These are phyloP conservation scores for Tetranychus truncatus DNA, from an alignment of 2,888 invertebrate species.

Conservation along the genomic window DNA sequence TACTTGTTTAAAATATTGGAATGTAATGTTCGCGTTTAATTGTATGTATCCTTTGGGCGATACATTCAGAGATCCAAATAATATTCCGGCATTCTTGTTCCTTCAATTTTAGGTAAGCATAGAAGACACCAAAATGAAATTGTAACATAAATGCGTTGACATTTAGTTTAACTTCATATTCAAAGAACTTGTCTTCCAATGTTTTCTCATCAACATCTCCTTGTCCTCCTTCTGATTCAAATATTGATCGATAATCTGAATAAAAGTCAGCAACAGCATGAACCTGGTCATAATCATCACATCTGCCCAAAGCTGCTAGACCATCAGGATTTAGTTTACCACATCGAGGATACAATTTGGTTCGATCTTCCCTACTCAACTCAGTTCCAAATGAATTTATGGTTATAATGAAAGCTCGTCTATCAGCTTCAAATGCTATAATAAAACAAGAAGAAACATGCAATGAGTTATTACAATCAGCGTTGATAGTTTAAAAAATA, in stretches of 20 bases:
- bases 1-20: conserved; percentile 54
- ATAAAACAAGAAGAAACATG: not conserved
- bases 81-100: conserved; percentile 99
- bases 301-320: conserved; percentile 73
- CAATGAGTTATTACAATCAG: conserved; percentile 2
- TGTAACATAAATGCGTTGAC: conserved; percentile 94
- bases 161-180: conserved; percentile 80
- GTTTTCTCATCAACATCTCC: conserved; percentile 90
- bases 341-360: conserved; percentile 87
- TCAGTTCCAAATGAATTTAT: conserved; percentile 99
- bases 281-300: conserved; percentile 98
- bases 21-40: conserved; percentile 99
- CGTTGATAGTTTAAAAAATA: not conserved
- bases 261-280: conserved; percentile 95
- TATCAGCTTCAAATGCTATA: conserved; percentile 82
- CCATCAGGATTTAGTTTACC: conserved; percentile 94
- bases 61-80: conserved; percentile 99
- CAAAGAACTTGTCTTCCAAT: conserved; percentile 97
- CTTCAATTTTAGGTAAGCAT: conserved; percentile 92
- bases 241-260: conserved; percentile 79
- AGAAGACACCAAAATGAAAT: conserved; percentile 98
- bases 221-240: conserved; percentile 51
- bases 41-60: conserved; percentile 83
- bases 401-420: conserved; percentile 95
- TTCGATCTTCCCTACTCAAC: conserved; percentile 89